Conservation (phyloP, 1,140 invertebrate genomes). For the Chironomus tepperi region DNA sequence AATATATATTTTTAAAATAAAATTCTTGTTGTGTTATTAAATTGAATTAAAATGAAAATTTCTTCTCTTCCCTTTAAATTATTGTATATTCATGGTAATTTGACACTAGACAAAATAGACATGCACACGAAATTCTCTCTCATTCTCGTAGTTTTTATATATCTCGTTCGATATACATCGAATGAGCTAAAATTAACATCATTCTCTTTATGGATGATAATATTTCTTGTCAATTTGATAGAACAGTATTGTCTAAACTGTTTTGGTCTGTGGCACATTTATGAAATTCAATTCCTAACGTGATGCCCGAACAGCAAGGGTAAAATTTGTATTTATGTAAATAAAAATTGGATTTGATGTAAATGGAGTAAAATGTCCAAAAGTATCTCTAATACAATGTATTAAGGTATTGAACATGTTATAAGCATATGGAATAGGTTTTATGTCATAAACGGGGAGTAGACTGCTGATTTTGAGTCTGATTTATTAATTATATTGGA, state of each 20-base stretch:
- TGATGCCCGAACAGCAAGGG: not conserved
- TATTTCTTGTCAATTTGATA: not conserved
- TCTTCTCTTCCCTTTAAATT: not conserved
- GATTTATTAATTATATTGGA: too few relatives aligned
- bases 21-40: not conserved
- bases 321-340: not conserved
- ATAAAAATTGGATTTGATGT: not conserved
- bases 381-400: not conserved
- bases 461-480: too few relatives aligned
- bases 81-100: not conserved
- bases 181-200: slow-evolving; percentile 14
- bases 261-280: not conserved
- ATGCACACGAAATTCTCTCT: not conserved
- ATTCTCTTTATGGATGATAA: slow-evolving; percentile 3
- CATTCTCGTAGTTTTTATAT: too few relatives aligned
- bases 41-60: not conserved
- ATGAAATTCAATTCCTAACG: not conserved
- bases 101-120: slow-evolving; percentile 13
- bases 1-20: not conserved
- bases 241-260: not conserved
- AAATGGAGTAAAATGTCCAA: not conserved
- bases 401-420: not conserved
- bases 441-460: too few relatives aligned
- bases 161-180: not conserved
- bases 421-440: too few relatives aligned